Evolutionary conservation across 2,888 invertebrate genomes (phyloP).

Genomic region (Dolomedes plantarius): DNA sequence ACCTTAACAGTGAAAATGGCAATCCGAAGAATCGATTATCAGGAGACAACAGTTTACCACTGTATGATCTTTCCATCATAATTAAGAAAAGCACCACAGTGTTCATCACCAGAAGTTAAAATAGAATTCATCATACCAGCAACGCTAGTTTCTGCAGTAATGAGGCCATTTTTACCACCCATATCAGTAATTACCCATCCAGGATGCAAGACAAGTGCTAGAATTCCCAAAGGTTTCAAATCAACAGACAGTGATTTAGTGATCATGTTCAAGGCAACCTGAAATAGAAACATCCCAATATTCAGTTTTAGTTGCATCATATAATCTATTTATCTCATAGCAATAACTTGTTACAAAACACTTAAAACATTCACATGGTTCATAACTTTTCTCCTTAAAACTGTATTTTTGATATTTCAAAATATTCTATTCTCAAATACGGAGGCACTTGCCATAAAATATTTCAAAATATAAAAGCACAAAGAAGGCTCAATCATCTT

Average conservation of each 20-base stretch:
- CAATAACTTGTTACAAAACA: no score
- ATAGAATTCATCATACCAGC: constrained; percentile 83
- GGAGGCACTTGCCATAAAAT: no score
- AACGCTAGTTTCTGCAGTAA: constrained; percentile 84
- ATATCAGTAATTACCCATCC: constrained; percentile 95
- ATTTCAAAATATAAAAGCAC: no score
- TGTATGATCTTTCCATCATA: constrained; percentile 85
- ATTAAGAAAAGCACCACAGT: constrained; percentile 87
- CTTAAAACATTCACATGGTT: no score
- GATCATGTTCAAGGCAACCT: constrained; percentile 90
- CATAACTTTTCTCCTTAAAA: no score
- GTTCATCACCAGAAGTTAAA: constrained; percentile 80
- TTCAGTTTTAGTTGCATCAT: no score
- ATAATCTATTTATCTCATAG: no score
- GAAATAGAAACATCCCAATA: constrained; percentile 75
- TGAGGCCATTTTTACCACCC: constrained; percentile 88
- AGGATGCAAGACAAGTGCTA: constrained; percentile 87
- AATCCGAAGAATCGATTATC: no score
- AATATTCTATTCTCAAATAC: no score
- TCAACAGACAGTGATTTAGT: constrained; percentile 90
- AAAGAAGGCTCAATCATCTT: no score
- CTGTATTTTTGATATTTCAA: no score
- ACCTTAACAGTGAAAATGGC: no score
- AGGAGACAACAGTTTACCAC: constrained; percentile 80
- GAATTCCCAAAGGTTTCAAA: constrained; percentile 84